These are phyloP conservation scores for Sesia apiformis DNA, from an alignment of 2,888 invertebrate genomes.

Conservation along the genomic window DNA sequence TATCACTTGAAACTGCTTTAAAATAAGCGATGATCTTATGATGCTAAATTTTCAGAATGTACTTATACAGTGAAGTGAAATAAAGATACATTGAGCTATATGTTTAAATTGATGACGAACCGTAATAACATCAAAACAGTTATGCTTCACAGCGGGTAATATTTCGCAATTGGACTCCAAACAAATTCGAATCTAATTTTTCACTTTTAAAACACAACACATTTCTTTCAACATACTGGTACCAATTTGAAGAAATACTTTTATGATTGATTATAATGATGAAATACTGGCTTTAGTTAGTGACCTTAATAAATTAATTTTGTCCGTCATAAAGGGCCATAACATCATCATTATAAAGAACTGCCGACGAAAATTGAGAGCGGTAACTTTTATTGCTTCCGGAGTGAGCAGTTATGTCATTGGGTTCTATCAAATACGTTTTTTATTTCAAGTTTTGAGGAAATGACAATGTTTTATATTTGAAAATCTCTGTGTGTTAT, in stretches of 20 bases:
- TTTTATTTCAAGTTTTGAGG: neutral
- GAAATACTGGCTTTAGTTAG: conserved; percentile 27
- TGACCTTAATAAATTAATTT: conserved; percentile 45
- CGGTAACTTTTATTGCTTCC: conserved; percentile 42
- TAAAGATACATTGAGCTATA: no score
- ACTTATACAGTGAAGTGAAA: no score
- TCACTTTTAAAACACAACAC: neutral
- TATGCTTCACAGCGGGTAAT: no score
- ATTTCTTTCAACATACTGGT: conserved; percentile 8
- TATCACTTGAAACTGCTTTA: no score
- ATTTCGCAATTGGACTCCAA: no score
- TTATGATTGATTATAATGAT: conserved; percentile 21
- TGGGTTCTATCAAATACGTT: neutral
- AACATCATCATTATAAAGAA: conserved; percentile 28
- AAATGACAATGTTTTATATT: neutral
- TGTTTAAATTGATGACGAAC: no score
- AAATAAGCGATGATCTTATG: no score
- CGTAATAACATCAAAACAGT: no score
- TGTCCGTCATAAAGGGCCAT: conserved; percentile 18
- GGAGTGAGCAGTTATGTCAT: conserved; percentile 10
- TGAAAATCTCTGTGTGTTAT: neutral
- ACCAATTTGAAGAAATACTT: conserved; percentile 5
- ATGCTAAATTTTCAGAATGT: no score
- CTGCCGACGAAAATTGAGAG: conserved; percentile 35
- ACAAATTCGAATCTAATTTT: no score